Base-by-base conservation (phyloP, 2,797 vertebrate genomes). In the Neosilurus mollespiculum region DNA sequence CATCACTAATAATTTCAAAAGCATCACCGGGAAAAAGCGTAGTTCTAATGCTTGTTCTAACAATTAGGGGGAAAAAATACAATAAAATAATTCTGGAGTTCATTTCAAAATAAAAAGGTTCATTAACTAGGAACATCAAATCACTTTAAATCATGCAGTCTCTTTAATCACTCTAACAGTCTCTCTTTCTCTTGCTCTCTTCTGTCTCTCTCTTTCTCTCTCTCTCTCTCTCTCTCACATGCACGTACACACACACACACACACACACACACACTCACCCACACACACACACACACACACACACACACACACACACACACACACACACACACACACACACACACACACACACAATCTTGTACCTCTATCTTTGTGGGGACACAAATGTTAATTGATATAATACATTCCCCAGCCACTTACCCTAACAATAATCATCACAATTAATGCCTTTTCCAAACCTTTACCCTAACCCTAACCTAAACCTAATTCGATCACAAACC, bases 51-150 rank as follows among this genome's bases (percentile, higher is more conserved):
- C 56, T 80, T 72, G 49, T 37, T 30, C 12, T 26, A 65, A n/a
- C 12, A 37, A 26, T 62, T 51, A 15, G 15, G 37, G 37, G 26
- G 9, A 53, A 65, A 51, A 20, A 78, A 9, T 30, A 34, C 34
- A 62, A 78, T 8, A 62, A 53, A 78, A 8, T 30, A 30, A 26
- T 1, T 34, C 9, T 71, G 58, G 12, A 53, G 49, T 34, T 71
- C 3, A 16, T 51, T 70, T 1, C 2, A 18, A 62, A 78, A 37
- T 30, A 30, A 58, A 77, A 70, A 61, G 65, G 56, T 61, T 11
- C 22, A 78, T 49, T 83, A 54, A 78, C 37, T 51, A 64, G 59
- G 75, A 51, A 12, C 76, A 65, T 14, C 51, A 64, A 78, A 64
- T 59, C 73, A 59, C 56, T 59, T 76, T 59, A 20, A 59, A n/a